Base-by-base conservation (phyloP, 1,140 invertebrate species). In the Drosophila guanche region DNA sequence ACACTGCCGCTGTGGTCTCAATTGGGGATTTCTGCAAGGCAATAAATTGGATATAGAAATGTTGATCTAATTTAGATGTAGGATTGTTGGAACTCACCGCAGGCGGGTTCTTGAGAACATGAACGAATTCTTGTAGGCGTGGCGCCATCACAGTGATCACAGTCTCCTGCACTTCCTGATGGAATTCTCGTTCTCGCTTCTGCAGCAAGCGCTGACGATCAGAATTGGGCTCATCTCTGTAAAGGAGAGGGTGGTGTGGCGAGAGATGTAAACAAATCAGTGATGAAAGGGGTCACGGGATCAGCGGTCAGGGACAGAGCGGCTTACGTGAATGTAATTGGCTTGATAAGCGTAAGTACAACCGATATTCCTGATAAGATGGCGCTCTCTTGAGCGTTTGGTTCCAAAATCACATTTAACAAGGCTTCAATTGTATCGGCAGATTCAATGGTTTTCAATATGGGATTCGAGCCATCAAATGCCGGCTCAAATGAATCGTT, bases 281-380 rank as follows among this genome's bases (percentile, higher is more conserved):
- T 48, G 16, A 10, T 10, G 8, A 25, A 33, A 10, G 3, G 8
- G 4, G 2, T 14, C 4, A 41, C 25, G 16, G 16, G 16, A 20
- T 20, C 16, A 20, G 16, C 16, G 16, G 16, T 20, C 16, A 20
- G 1, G 16, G 16, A 20, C 16, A 20, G 16, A 7, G 3, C 23
- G 37, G 86, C 89, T 84, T 48, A 90, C 89, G 77, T 81, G 67
- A 90, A 89, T 56, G 70, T 86, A 50, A 90, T 83, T 50, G 85
- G 89, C 78, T 93, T 94, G 71, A 97, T 91, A 75, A 97, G 92
- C 41, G 94, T 94, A 88, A 97, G 93, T 90, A 97, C 93, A 90
- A 97, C 94, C 92, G 94, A 93, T 85, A 97, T 95, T 81, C 96
- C 96, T 92, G 95, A 95, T 52, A 96, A 94, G 84, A 97, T 94